These are phyloP conservation scores for Frankliniella intonsa DNA, from an alignment of 2,888 invertebrate species.

Conservation along the genomic window DNA sequence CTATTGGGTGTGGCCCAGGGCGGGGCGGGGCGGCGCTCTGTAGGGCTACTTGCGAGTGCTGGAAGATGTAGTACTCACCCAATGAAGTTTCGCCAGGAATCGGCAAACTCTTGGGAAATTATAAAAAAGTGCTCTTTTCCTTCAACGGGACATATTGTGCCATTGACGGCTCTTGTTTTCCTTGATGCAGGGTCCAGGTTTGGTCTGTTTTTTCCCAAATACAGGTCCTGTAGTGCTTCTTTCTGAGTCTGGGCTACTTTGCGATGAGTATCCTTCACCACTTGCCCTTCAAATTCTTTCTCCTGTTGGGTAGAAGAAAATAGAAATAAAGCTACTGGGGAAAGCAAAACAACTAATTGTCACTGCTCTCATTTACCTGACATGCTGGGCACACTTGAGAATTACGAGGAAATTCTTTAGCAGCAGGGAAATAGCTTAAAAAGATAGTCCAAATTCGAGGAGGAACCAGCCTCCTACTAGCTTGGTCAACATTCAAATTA, in stretches of 20 bases:
- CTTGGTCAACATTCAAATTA: conserved; percentile 44
- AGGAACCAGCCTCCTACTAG: conserved; percentile 49
- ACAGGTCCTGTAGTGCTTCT: conserved; percentile 44
- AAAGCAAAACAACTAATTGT: background rate
- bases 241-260: conserved; percentile 44
- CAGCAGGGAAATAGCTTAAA: conserved; percentile 48
- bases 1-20: background rate
- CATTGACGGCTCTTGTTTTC: background rate
- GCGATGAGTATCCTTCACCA: conserved; percentile 37
- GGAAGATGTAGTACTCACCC: conserved; percentile 41
- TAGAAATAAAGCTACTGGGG: background rate
- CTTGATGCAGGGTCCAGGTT: conserved; percentile 13
- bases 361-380: conserved; percentile 38
- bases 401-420: conserved; percentile 44
- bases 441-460: conserved; percentile 51
- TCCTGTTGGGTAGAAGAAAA: conserved; percentile 35
- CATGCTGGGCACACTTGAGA: conserved; percentile 43
- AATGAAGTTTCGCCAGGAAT: conserved; percentile 48
- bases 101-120: conserved; percentile 45
- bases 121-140: conserved; percentile 38
- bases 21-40: background rate
- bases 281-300: conserved; percentile 38
- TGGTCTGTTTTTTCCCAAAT: conserved; percentile 43
- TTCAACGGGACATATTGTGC: conserved; percentile 28
- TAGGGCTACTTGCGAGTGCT: background rate